Conservation (phyloP, 2,113 vertebrate genomes). For the Herpetotheres cachinnans region DNA sequence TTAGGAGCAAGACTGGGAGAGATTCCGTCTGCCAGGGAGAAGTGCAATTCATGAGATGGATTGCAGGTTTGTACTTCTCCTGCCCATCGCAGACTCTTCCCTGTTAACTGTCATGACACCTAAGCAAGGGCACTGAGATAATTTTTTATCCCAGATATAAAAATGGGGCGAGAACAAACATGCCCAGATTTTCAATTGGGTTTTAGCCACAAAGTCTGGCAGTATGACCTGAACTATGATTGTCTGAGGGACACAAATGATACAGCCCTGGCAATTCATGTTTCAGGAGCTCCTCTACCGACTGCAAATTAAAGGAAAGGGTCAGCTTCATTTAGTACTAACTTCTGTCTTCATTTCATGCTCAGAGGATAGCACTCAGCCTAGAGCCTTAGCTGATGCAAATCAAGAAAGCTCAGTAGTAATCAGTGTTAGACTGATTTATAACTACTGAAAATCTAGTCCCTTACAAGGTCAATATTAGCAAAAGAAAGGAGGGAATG, state of each 20-base stretch:
- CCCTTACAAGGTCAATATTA: conserved; percentile 46
- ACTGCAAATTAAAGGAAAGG: conserved; percentile 27
- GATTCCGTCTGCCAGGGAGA: background rate
- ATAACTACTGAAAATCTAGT: background rate
- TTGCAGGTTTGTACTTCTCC: background rate
- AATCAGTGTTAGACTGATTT: conserved; percentile 38
- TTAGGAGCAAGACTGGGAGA: background rate
- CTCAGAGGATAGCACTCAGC: background rate
- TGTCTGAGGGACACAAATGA: background rate
- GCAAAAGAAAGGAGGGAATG: conserved; percentile 17
- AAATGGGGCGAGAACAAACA: background rate
- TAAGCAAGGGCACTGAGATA: background rate
- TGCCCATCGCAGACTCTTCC: background rate
- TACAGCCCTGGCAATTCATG: background rate
- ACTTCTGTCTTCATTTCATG: conserved; percentile 21
- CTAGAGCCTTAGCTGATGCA: background rate
- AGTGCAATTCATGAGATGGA: background rate
- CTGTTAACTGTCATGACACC: background rate
- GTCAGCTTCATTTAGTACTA: background rate
- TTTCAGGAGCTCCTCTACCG: background rate
- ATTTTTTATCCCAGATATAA: conserved; percentile 25
- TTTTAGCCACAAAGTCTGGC: background rate
- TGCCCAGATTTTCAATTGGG: background rate
- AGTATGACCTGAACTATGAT: background rate
- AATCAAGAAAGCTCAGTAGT: conserved; percentile 41